phyloP scores from a whole-genome alignment of 2,888 invertebrate species.

The Epinotia demarniana region DNA sequence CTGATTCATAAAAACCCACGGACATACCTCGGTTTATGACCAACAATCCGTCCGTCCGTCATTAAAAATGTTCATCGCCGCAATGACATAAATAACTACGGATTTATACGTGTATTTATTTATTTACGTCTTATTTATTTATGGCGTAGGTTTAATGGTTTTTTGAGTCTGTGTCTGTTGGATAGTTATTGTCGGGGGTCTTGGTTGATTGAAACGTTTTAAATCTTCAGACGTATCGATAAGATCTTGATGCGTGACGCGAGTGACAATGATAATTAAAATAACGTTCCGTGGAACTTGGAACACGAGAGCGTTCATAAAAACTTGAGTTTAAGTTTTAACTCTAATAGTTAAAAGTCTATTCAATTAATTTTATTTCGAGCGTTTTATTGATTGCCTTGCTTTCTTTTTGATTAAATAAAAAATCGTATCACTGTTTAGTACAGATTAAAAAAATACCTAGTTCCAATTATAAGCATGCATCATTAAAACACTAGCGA shows the following conservation, averaged over 20 bases:
- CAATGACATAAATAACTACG: constrained; percentile 46
- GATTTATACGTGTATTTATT: constrained; percentile 45
- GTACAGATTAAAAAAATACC: background rate
- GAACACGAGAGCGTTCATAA: constrained; percentile 12
- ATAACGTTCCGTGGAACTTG: constrained; percentile 28
- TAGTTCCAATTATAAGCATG: no score
- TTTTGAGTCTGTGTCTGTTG: constrained; percentile 41
- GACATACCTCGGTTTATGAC: constrained; percentile 39
- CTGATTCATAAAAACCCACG: constrained; percentile 44
- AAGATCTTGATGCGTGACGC: constrained; percentile 38
- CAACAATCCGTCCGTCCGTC: constrained; percentile 43
- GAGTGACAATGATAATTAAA: constrained; percentile 43
- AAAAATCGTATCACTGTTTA: background rate
- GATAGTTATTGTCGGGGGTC: constrained; percentile 34
- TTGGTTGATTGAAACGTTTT: constrained; percentile 42
- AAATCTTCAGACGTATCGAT: constrained; percentile 34
- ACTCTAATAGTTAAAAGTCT: constrained; percentile 5
- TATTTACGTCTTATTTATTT: constrained; percentile 45
- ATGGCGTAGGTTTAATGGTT: constrained; percentile 42
- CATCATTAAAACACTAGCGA: no score
- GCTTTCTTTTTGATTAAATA: background rate
- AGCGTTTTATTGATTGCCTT: background rate
- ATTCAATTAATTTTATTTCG: background rate
- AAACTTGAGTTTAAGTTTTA: constrained; percentile 1
- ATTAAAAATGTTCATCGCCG: constrained; percentile 45